phyloP scores from a whole-genome alignment of 53 echinoderm and acorn worm genomes.

The Hippasteria phrygiana region DNA sequence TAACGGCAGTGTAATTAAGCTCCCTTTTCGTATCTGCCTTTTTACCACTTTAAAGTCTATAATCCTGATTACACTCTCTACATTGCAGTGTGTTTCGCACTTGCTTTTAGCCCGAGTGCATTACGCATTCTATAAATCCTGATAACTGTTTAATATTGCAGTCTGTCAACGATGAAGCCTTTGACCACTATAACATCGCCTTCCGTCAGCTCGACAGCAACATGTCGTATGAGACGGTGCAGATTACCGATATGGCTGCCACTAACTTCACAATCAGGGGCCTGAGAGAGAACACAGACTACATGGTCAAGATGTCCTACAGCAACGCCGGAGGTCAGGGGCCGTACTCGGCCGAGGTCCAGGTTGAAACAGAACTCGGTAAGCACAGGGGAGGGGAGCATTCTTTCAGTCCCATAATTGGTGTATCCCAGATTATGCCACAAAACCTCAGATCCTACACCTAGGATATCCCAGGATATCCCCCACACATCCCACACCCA shows the following conservation, averaged over 20 bases:
- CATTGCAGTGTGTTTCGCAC: too few relatives aligned
- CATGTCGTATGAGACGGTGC: constrained; percentile 59
- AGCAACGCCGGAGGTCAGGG: constrained; percentile 74
- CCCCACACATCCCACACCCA: too few relatives aligned
- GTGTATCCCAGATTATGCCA: too few relatives aligned
- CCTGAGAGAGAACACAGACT: constrained; percentile 62
- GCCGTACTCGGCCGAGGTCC: constrained; percentile 68
- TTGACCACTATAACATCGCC: constrained; percentile 37
- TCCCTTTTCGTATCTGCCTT: too few relatives aligned
- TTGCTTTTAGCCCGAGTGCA: too few relatives aligned
- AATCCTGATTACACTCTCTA: too few relatives aligned
- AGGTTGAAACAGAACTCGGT: constrained; percentile 73
- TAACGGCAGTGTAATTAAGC: too few relatives aligned
- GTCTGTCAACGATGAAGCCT: constrained; percentile 7
- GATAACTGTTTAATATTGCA: background rate
- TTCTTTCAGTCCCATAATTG: too few relatives aligned
- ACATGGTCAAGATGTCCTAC: constrained; percentile 81
- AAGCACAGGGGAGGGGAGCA: background rate
- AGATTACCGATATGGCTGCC: constrained; percentile 46
- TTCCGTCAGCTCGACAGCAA: constrained; percentile 47
- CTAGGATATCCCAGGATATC: too few relatives aligned
- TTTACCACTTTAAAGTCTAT: too few relatives aligned
- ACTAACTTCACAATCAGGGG: constrained; percentile 68
- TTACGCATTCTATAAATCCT: too few relatives aligned
- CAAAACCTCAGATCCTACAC: too few relatives aligned